Evolutionary conservation across 2,797 vertebrate genomes (phyloP).

Genomic region (Anabacerthia variegaticeps): DNA sequence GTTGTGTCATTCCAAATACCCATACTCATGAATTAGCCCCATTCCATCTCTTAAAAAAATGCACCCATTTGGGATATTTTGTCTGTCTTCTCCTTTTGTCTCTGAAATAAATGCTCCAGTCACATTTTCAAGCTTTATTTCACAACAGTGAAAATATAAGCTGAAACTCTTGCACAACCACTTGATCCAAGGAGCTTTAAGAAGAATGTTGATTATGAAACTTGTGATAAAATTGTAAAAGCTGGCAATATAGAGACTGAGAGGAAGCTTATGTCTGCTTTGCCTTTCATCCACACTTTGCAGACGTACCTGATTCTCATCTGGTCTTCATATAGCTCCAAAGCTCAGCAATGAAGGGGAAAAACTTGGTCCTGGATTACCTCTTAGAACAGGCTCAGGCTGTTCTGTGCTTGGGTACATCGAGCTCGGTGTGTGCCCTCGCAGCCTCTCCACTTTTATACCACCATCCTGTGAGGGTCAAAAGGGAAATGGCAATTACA

Average conservation of each 20-base stretch:
- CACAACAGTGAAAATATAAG: not conserved
- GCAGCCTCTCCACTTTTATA: not conserved
- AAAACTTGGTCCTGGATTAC: not conserved
- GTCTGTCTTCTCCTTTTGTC: not conserved
- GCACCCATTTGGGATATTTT: not conserved
- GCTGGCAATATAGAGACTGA: not conserved
- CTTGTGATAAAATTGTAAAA: not conserved
- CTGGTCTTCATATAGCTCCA: not conserved
- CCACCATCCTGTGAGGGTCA: not conserved
- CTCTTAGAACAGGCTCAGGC: not conserved
- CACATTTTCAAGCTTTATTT: not conserved
- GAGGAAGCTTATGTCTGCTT: not conserved
- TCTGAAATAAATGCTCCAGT: not conserved
- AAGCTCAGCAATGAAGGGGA: not conserved
- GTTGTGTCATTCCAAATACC: not conserved
- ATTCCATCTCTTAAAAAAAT: not conserved
- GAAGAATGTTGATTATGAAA: not conserved
- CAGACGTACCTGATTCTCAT: not conserved
- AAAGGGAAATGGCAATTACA: not conserved
- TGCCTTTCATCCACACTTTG: not conserved
- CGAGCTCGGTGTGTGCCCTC: not conserved
- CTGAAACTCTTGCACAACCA: constrained; percentile 2
- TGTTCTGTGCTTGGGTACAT: accelerated
- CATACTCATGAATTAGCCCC: not conserved
- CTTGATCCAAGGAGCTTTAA: not conserved